Percentiles rank a stretch among this genome's conserved stretches.
These are phyloP conservation scores for Chesias legatella DNA, from an alignment of 2,888 invertebrate genomes.

Conservation along the genomic window DNA sequence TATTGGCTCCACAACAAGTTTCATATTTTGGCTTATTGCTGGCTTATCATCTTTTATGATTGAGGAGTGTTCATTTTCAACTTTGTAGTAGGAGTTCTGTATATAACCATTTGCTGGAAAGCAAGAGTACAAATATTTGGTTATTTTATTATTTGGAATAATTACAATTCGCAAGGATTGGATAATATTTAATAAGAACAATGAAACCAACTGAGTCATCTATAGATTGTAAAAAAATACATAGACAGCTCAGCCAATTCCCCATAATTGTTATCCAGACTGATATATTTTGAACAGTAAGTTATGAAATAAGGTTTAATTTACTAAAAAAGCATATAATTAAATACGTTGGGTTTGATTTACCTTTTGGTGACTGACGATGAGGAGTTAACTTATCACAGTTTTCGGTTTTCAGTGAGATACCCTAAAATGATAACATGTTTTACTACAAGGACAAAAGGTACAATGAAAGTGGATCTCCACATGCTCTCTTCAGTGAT, in stretches of 20 bases:
- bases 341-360: not conserved
- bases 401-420: constrained; percentile 43
- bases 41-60: constrained; percentile 40
- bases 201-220: too few species aligned
- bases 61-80: constrained; percentile 61
- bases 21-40: constrained; percentile 41
- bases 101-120: constrained; percentile 48
- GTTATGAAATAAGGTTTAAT: too few species aligned
- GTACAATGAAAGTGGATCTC: not conserved
- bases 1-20: constrained; percentile 51
- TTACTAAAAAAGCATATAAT: too few species aligned
- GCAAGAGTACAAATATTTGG: too few species aligned
- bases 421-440: constrained; percentile 41
- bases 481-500: too few species aligned
- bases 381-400: constrained; percentile 34
- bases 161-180: too few species aligned
- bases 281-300: too few species aligned
- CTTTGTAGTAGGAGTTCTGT: constrained; percentile 61
- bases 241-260: not conserved
- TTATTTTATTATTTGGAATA: too few species aligned
- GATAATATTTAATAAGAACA: too few species aligned
- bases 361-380: constrained; percentile 39
- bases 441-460: too few species aligned
- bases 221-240: too few species aligned
- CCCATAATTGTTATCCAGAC: too few species aligned